Evolutionary conservation across 2,888 invertebrate genomes (phyloP), one percentile per base, ranked within the genome.

Genomic region (Morpho deidamia): DNA sequence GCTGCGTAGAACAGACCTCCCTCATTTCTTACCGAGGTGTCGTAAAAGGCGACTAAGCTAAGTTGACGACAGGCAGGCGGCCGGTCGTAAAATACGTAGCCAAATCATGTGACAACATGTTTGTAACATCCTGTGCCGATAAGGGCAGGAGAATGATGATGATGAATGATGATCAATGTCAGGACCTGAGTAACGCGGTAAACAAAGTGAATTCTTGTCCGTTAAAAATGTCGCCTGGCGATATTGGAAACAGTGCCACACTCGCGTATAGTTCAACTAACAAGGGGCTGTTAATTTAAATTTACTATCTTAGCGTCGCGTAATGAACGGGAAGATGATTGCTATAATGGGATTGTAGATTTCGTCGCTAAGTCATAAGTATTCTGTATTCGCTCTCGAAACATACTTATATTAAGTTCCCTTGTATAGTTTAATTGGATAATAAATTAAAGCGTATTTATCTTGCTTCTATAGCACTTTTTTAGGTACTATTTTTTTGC

Each of bases 231-330:
- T 35, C 44, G 55, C 8, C 1, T 34, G 34, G 10, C 7, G n/a
- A 44, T 51, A 59, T 49, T 47, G 56, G 42, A 54, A 37, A 59
- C 59, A 37, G 39, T 49, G 42, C 32, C 47, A 53, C 42, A 48
- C 56, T 56, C 56, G 78, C 79, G 81, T 83, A 77, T 81, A 86
- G 85, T 86, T 83, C 68, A 72, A 80, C 81, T 87, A 86, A 85
- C 86, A 82, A 86, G 86, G 82, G 83, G 81, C 72, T 86, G 83
- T 88, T 89, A 86, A 89, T 89, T 87, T 85, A 86, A 89, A 89
- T 88, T 88, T 87, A 89, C 83, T 85, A 83, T 87, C 88, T 84
- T 78, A 77, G 78, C 81, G 68, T 58, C 76, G 77, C 76, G 81
- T 86, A 88, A 88, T 88, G 87, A 88, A 88, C 85, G 80, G 73